Evolutionary conservation across 1,140 invertebrate genomes (phyloP), one percentile per base, ranked within the genome.

Genomic region (Drosophila sp.): DNA sequence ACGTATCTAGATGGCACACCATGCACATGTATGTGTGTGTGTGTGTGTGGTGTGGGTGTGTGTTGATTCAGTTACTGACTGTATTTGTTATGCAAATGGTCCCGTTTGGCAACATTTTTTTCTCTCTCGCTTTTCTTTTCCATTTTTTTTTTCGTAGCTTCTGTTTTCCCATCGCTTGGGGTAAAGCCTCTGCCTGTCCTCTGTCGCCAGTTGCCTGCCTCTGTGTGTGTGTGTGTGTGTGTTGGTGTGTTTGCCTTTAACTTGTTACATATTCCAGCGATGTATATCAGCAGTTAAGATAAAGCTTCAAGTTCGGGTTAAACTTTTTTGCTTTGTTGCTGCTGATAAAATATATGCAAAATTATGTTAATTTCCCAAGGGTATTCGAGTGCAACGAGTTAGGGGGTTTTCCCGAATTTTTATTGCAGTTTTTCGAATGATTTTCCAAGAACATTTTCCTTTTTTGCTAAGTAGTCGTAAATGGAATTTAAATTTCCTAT

Each of bases 51-150:
- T 80, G 66, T 85, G 58, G 58, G 76, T 83, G 69, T 85, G 58
- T 66, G 76, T 72, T 83, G 72, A 84, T 89, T 84, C 84, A 80
- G 84, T 87, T 80, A 87, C 84, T 78, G 72, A 74, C 67, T 78
- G 80, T 87, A 89, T 87, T 87, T 87, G 84, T 87, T 87, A 87
- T 87, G 84, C 84, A 87, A 87, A 87, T 89, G 84, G 77, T 80
- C 73, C 78, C 79, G 72, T 87, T 87, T 72, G 76, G 67, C 50
- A 87, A 56, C 70, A 66, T 70, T 64, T 61, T 60, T 70, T 44
- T 58, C 38, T 35, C 8, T 41, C 61, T 66, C 66, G 33, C 35
- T 35, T 73, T 23, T 71, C 6, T 27, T 58, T 33, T 63, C 58
- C 57, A 17, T 23, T 47, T 41, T 32, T 64, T 40, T 40, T 47